phyloP scores from a whole-genome alignment of 2,888 invertebrate species.

The Erannis defoliaria region DNA sequence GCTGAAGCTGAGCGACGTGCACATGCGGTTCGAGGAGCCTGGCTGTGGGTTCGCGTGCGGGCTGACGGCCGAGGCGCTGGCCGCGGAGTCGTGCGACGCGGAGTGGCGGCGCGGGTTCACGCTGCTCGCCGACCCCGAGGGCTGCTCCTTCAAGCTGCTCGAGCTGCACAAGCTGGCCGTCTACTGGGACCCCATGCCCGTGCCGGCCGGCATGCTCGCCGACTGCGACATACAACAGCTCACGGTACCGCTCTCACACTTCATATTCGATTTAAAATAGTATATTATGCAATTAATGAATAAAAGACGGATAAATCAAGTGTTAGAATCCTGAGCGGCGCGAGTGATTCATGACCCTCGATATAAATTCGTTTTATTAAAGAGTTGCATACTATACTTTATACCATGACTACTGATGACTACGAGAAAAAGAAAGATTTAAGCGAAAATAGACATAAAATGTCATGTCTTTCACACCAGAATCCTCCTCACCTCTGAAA shows the following conservation, averaged over 20 bases:
- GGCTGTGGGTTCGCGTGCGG: conserved; percentile 94
- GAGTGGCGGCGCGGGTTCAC: conserved; percentile 93
- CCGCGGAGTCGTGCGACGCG: conserved; percentile 97
- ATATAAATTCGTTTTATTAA: too few relatives aligned
- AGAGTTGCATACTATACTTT: too few relatives aligned
- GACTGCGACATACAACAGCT: conserved; percentile 89
- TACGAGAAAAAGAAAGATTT: too few relatives aligned
- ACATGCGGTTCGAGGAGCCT: conserved; percentile 97
- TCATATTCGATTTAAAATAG: too few relatives aligned
- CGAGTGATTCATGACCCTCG: too few relatives aligned
- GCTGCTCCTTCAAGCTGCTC: conserved; percentile 94
- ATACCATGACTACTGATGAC: too few relatives aligned
- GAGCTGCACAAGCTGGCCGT: conserved; percentile 95
- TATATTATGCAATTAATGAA: too few relatives aligned
- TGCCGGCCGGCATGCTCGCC: conserved; percentile 88
- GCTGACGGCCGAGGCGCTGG: conserved; percentile 93
- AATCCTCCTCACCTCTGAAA: too few relatives aligned
- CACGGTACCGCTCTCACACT: conserved; percentile 81
- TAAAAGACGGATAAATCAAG: too few relatives aligned
- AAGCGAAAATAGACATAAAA: too few relatives aligned
- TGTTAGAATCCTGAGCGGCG: too few relatives aligned
- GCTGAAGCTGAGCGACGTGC: conserved; percentile 97
- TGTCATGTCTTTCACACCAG: too few relatives aligned
- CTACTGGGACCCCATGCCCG: conserved; percentile 94
- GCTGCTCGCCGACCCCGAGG: conserved; percentile 85